Evolutionary conservation across 2,113 vertebrate genomes (phyloP), one percentile per base, ranked within the genome.

Genomic region (Perca fluviatilis): DNA sequence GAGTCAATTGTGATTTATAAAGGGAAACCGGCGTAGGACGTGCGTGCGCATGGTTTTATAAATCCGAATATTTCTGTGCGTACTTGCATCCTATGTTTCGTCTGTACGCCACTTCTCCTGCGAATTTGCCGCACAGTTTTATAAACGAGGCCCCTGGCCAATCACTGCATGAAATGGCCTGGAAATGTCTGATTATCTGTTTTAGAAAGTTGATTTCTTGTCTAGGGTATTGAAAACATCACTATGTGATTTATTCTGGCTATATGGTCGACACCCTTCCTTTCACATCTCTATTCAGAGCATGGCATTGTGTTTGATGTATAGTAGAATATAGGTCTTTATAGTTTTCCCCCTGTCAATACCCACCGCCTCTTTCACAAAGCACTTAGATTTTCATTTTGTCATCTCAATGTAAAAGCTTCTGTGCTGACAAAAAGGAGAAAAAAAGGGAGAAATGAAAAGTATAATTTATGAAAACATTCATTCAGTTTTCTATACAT

Each of bases 381-480:
- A 57, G 30, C 74, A 76, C 7, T 47, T 12, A 61, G 30, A 51
- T 82, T 23, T 63, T 56, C 13, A 71, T 23, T 84, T 73, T 66
- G 21, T 64, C 58, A 30, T 62, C 30, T 36, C 18, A 46, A 23
- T 40, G 21, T 16, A 64, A 74, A 78, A 69, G 43, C 19, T 53
- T 30, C 30, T 0, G 6, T 30, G 15, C 33, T 53, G 33, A 27
- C 19, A 23, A 65, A 66, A 80, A 6, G 10, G 10, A 43, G 27
- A 69, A 53, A 61, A 46, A n/a, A 46, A 19, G 13, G 46, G 56
- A 16, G 15, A 46, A 70, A 60, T 23, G 33, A 13, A 49, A 62
- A 27, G 10, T 25, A 5, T 63, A 36, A 9, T 40, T 40, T 40
- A 40, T 40, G 1, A 1, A 40, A 43, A 43, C 10, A 43, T 43